Evolutionary conservation across 2,113 vertebrate genomes (phyloP).

Genomic region (Vombatus ursinus): DNA sequence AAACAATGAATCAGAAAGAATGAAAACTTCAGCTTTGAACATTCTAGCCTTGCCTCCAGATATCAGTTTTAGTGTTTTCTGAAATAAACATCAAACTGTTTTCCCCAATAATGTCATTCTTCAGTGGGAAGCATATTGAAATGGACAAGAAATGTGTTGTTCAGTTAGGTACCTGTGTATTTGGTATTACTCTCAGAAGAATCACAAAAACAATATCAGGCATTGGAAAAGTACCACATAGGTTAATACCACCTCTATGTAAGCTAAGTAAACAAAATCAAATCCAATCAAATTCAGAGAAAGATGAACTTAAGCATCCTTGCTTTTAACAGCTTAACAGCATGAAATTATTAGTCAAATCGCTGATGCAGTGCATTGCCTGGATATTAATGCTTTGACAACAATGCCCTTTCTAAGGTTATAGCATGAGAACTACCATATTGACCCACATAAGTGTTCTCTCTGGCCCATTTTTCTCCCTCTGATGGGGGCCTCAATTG

Average conservation of each 20-base stretch:
- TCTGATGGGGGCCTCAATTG: background rate
- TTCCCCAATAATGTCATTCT: background rate
- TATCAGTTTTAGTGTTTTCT: constrained; percentile 2
- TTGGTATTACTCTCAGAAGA: background rate
- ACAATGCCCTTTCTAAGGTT: background rate
- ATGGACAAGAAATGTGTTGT: background rate
- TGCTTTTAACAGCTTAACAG: background rate
- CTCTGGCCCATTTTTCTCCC: background rate
- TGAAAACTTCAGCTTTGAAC: background rate
- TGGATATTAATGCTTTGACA: background rate
- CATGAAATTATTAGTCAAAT: background rate
- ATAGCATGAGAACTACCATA: background rate
- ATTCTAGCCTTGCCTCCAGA: background rate
- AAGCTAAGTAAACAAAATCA: background rate
- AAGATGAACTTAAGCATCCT: background rate
- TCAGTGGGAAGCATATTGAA: background rate
- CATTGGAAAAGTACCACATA: too few relatives aligned
- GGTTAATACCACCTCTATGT: too few relatives aligned
- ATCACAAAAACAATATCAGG: too few relatives aligned
- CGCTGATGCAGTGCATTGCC: background rate
- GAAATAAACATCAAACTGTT: background rate
- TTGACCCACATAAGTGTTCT: background rate
- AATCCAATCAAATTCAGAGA: background rate
- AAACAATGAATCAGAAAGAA: background rate
- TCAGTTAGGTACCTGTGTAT: background rate